Base-by-base conservation (phyloP, 2,113 vertebrate species). In the Thomomys bottae region DNA sequence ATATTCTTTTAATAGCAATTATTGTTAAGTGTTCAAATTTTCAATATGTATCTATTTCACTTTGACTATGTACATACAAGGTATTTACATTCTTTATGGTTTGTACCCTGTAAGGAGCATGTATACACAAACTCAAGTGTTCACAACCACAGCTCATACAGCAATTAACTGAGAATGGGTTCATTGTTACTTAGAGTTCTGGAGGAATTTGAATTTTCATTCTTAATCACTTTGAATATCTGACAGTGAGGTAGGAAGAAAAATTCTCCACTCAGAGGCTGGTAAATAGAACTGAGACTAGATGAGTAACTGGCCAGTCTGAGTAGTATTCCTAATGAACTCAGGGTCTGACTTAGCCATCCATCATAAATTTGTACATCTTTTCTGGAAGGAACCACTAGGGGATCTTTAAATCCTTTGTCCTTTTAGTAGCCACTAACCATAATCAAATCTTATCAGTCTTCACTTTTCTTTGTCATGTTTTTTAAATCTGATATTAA, bases 291-390 rank as follows among this genome's bases (percentile, higher is more conserved):
- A 75, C 20, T 84, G 18, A 70, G 8, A 8, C 12, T 0, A 24
- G 12, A 28, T 54, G 2, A 45, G 8, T 9, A 76, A 17, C 30
- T 54, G 40, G 42, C 6, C 3, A 30, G 18, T 2, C 18, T n/a
- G 23, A 18, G 2, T 11, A 10, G 30, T 3, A 8, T 49, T 49
- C 5, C 4, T 18, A 23, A 45, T 30, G 10, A 40, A 17, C 14
- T 28, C 20, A 34, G 7, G 17, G 9, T 11, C 2, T 67, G 7
- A 40, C 21, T 57, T 54, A 15, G 18, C 32, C 20, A 5, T 40
- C 0, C 9, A 11, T 68, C 4, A 6, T 23, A 57, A 68, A n/a
- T 42, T 1, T 4, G 40, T 1, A 24, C 1, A n/a, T 4, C 5
- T 32, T 21, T 42, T 75, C 38, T 30, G 34, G 23, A n/a, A n/a